Evolutionary conservation across 2,113 vertebrate species (phyloP), one percentile per base, ranked within the genome.

Genomic region (Mustelus asterias): DNA sequence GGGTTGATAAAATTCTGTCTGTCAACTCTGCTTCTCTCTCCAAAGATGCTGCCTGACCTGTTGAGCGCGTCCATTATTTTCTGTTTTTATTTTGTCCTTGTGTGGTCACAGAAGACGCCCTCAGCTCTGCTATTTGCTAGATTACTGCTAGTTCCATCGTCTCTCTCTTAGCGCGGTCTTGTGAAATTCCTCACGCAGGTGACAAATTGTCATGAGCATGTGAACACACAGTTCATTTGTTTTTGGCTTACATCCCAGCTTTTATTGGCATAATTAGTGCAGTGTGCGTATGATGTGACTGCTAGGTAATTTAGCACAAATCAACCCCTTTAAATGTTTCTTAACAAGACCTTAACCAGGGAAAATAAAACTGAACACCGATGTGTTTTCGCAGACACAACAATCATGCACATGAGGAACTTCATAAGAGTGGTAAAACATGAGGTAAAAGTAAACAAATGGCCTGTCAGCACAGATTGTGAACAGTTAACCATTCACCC

Each of bases 281-380:
- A 93, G 63, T 65, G 89, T 93, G 89, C n/a, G 33, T 37, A 93
- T 93, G 89, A 93, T 65, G 89, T 93, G 89, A 93, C 89, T 93
- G 89, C 89, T 65, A 67, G 89, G 89, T 93, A 93, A 93, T 93
- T 93, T 93, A 65, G 60, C 60, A 65, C 33, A 93, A 93, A 63
- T 37, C 89, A 93, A 93, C 60, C 60, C 60, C 89, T 65, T 65
- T 65, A 65, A 93, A 93, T 93, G 89, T n/a, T 93, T 67, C 89
- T 65, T 33, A 93, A 93, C 89, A 93, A 93, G 89, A 67, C 89
- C 33, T 65, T 93, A 93, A 93, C 63, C 60, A 93, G 89, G 11
- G 63, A 67, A 93, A 93, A 93, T 93, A 65, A 93, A 93, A 93
- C 65, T 37, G 33, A 65, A 65, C 89, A 65, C 89, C n/a, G 7